phyloP scores from a whole-genome alignment of 2,888 invertebrate species.

The Stenchaetothrips biformis region DNA sequence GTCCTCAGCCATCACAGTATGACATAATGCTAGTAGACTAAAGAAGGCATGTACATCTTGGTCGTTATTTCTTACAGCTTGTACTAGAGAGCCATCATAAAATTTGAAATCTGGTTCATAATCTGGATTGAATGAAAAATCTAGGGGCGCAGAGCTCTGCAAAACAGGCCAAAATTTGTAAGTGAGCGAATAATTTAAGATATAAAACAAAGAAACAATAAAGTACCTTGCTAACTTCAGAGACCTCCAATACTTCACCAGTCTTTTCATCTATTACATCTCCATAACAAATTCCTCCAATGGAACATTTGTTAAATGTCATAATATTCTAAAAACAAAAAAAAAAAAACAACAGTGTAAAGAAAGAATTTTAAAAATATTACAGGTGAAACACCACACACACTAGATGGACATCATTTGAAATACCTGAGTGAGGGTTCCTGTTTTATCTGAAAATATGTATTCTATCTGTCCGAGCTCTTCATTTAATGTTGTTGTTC shows the following conservation, averaged over 20 bases:
- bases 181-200: too few relatives aligned
- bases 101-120: conserved; percentile 91
- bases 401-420: too few relatives aligned
- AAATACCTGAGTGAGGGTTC: conserved; percentile 79
- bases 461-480: conserved; percentile 99
- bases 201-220: neutral
- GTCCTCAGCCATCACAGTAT: conserved; percentile 97
- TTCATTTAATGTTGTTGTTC: conserved; percentile 97
- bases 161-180: conserved; percentile 33
- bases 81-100: conserved; percentile 80
- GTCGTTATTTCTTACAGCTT: conserved; percentile 70
- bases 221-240: conserved; percentile 60
- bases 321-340: conserved; percentile 76
- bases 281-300: conserved; percentile 86
- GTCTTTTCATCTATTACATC: conserved; percentile 82
- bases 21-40: conserved; percentile 88
- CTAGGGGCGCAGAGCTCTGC: conserved; percentile 72
- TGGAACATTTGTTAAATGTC: conserved; percentile 99
- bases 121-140: conserved; percentile 92
- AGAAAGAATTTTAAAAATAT: neutral
- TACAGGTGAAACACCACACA: conserved; percentile 26
- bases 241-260: conserved; percentile 80
- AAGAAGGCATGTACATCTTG: conserved; percentile 80
- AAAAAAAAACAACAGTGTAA: neutral
- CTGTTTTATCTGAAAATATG: conserved; percentile 99